phyloP scores from a whole-genome alignment of 2,797 vertebrate species.

The Micromesistius poutassou region DNA sequence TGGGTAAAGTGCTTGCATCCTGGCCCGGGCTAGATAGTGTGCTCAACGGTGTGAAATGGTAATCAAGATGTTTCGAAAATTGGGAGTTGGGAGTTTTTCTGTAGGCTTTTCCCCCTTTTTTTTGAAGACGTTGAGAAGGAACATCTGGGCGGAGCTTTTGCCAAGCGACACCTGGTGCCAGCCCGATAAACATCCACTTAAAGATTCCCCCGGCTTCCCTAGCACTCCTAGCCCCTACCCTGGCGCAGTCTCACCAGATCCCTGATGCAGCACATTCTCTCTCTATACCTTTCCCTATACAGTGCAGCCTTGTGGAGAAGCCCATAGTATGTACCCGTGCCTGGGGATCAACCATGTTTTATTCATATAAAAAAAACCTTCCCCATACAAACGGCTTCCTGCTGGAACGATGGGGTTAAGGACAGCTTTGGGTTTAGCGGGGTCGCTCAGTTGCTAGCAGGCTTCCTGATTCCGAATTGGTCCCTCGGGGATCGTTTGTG shows the following conservation, averaged over 20 bases:
- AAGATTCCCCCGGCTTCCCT: conserved; percentile 43
- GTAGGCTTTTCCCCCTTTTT: conserved; percentile 33
- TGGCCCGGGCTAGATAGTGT: conserved; percentile 10
- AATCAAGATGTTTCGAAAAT: conserved; percentile 35
- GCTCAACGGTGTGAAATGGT: conserved; percentile 31
- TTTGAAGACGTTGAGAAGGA: conserved; percentile 41
- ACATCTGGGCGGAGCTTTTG: conserved; percentile 66
- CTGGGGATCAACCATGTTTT: conserved; percentile 22
- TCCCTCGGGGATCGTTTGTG: conserved; percentile 11
- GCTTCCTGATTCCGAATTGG: conserved; percentile 20
- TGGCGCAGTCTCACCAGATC: conserved; percentile 23
- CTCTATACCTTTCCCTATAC: conserved; percentile 23
- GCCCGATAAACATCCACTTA: conserved; percentile 53
- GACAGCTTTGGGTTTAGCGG: conserved; percentile 6
- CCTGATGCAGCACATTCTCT: conserved; percentile 8
- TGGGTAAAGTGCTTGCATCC: conserved; percentile 19
- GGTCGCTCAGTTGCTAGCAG: conserved; percentile 8
- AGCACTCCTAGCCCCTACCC: conserved; percentile 8
- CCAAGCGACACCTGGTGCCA: conserved; percentile 55
- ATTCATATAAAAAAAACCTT: conserved; percentile 4
- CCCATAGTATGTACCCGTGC: conserved; percentile 28
- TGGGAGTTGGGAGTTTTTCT: conserved; percentile 27
- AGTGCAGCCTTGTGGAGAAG: conserved; percentile 35
- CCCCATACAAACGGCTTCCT: neutral
- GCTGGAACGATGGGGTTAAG: too few species aligned